Base-by-base conservation (phyloP, 1,140 invertebrate species). In the Sinella curviseta region DNA sequence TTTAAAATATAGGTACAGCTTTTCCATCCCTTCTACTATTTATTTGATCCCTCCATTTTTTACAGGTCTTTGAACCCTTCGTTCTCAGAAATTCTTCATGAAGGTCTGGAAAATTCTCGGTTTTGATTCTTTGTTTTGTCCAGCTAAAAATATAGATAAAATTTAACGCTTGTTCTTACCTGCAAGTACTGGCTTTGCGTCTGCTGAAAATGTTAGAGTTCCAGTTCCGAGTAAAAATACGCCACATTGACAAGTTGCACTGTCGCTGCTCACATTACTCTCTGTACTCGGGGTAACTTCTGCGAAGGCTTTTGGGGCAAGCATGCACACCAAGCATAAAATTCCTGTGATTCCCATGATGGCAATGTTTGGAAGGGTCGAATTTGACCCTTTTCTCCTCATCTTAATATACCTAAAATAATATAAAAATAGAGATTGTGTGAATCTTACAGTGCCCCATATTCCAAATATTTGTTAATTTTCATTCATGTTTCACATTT, bases 221-320 rank as follows among this genome's bases (percentile, higher is more conserved):
- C 76, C 79, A n/a, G 79, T 28, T 26, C 79, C 79, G 20, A 83
- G 77, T 31, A 83, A 75, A 70, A 83, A 83, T 16, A 81, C 80
- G 17, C 83, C 83, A 77, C 83, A 83, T 36, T 83, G 83, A 78
- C 83, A 83, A 8, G 79, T 81, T 75, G 78, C 77, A 60, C 60
- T 77, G 77, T 75, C 48, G 74, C 75, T 48, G 73, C 28, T 77
- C 30, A 60, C 31, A 60, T 26, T n/a, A 31, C 31, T 20, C 33
- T 20, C 0, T 57, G 2, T 17, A 33, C 67, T 77, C 67, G 77
- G 33, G 67, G 57, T 67, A 12, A 67, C 77, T 48, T 20, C 70
- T 75, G 39, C 35, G 16, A 36, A 75, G 3, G 24, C 74, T 26
- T 31, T 2, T 3, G 39, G 35, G 1, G 28, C 4, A 30, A 75